Percentiles rank a stretch among this genome's conserved stretches.
Evolutionary conservation across 2,797 vertebrate genomes (phyloP).

Genomic region (Sebastes aleutianus): DNA sequence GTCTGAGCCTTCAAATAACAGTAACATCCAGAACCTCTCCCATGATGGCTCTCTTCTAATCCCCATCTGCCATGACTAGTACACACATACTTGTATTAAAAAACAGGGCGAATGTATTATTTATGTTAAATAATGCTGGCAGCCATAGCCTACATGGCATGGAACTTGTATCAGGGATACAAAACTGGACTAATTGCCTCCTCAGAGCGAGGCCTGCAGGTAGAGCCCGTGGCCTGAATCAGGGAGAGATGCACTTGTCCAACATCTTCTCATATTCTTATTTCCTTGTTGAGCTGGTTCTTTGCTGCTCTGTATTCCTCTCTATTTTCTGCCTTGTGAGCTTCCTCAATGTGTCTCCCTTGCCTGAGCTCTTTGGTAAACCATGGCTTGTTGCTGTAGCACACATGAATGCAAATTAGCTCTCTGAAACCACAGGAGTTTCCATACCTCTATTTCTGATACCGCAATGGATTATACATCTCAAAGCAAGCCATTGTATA

Average conservation of each 20-base stretch:
- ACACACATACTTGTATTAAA: not conserved
- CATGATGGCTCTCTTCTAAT: not conserved
- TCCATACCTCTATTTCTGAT: constrained; percentile 18
- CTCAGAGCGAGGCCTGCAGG: not conserved
- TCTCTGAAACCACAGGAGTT: constrained; percentile 28
- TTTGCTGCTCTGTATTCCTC: constrained; percentile 55
- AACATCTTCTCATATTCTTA: constrained; percentile 13
- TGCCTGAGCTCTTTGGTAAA: constrained; percentile 64
- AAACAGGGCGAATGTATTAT: not conserved
- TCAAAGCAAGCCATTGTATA: not conserved
- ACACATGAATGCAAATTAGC: constrained; percentile 64
- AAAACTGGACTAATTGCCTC: not conserved
- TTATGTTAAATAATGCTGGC: not conserved
- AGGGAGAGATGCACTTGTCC: not conserved
- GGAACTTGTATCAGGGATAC: not conserved
- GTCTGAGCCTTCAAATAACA: not conserved
- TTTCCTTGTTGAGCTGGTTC: constrained; percentile 25
- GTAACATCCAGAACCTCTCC: not conserved
- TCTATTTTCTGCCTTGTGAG: constrained; percentile 48
- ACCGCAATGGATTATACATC: constrained; percentile 18
- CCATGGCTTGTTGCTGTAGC: constrained; percentile 48
- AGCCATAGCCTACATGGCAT: not conserved
- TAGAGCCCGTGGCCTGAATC: not conserved
- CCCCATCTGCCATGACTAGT: not conserved
- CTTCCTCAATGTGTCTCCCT: constrained; percentile 32